Percentiles rank a stretch among this genome's conserved stretches.
Evolutionary conservation across 2,888 invertebrate species (phyloP).

Genomic region (Scaptomyza reducta): DNA sequence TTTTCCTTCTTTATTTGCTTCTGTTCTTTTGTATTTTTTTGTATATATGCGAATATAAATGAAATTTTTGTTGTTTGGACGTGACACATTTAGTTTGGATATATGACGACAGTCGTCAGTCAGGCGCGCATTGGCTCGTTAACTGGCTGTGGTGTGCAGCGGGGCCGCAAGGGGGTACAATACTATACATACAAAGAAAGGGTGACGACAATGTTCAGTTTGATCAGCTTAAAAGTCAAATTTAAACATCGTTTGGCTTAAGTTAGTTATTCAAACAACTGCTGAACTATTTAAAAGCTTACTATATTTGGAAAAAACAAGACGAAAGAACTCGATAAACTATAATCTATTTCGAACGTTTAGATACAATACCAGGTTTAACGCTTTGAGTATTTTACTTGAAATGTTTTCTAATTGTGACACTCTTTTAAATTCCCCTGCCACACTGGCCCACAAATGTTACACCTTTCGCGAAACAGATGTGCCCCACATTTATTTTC

Average conservation of each 20-base stretch:
- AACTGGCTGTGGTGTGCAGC: slow-evolving; percentile 19
- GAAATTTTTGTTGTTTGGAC: slow-evolving; percentile 80
- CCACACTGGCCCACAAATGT: not conserved
- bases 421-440: too few species aligned
- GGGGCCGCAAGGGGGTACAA: too few species aligned
- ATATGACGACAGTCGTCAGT: slow-evolving; percentile 73
- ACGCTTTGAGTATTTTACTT: not conserved
- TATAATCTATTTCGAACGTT: not conserved
- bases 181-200: not conserved
- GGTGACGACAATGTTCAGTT: slow-evolving; percentile 47
- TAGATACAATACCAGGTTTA: not conserved
- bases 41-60: slow-evolving; percentile 75
- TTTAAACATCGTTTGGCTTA: not conserved
- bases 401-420: too few species aligned
- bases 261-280: not conserved
- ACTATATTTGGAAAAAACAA: too few species aligned
- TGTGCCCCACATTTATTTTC: not conserved
- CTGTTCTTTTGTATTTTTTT: slow-evolving; percentile 7
- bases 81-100: slow-evolving; percentile 80
- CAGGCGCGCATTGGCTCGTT: slow-evolving; percentile 69
- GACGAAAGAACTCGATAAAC: not conserved
- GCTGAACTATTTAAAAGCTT: too few species aligned
- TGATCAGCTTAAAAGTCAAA: slow-evolving; percentile 16
- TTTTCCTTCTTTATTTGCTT: slow-evolving; percentile 11
- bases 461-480: slow-evolving; percentile 37